A percentile compares a stretch with the other conserved stretches of the same genome.
phyloP scores from a whole-genome alignment of 2,888 invertebrate genomes.

The Dascillus cervinus region DNA sequence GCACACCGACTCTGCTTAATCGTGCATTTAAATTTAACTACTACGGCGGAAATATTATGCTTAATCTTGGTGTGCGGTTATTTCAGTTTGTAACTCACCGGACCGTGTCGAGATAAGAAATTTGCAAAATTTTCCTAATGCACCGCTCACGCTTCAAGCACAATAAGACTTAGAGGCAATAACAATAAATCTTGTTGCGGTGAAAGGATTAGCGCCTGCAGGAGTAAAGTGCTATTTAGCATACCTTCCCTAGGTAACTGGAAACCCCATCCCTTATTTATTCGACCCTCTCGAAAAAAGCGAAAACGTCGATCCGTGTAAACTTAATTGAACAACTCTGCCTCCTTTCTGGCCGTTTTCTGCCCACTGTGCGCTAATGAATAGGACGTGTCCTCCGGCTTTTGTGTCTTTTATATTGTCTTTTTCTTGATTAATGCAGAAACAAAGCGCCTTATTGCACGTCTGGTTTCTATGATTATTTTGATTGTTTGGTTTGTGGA shows the following conservation, averaged over 20 bases:
- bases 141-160: neutral
- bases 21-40: constrained; percentile 23
- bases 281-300: too few relatives aligned
- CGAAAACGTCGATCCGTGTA: too few relatives aligned
- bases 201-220: constrained; percentile 16
- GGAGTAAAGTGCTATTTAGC: constrained; percentile 17
- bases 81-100: constrained; percentile 28
- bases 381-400: too few relatives aligned
- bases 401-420: constrained; percentile 15
- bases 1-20: constrained; percentile 15
- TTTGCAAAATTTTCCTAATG: constrained; percentile 1
- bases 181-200: constrained; percentile 18
- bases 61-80: constrained; percentile 27
- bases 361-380: too few relatives aligned
- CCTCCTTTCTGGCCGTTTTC: too few relatives aligned
- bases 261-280: too few relatives aligned
- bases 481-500: constrained; percentile 14
- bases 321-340: too few relatives aligned
- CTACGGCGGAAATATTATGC: constrained; percentile 24
- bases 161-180: constrained; percentile 15
- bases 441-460: constrained; percentile 17
- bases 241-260: constrained; percentile 18
- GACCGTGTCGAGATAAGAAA: constrained; percentile 27
- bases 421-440: constrained; percentile 19
- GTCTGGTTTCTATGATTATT: constrained; percentile 15